Evolutionary conservation across 1,140 invertebrate species (phyloP), one percentile per base, ranked within the genome.

Genomic region (Colletes latitarsis): DNA sequence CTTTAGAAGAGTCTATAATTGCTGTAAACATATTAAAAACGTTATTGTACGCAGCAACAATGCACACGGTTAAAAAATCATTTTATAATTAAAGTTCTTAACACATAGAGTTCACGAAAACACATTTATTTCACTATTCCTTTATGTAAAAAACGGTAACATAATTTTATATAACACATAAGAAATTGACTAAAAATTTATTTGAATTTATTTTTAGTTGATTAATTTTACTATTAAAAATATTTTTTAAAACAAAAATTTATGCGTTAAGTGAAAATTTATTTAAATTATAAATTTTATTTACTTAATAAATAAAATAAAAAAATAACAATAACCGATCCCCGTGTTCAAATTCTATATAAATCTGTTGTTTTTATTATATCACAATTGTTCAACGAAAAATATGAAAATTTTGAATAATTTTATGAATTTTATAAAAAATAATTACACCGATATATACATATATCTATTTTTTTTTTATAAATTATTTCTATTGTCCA

Each of bases 401-500:
- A 73, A 73, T 64, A 4, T 71, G 71, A 57, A 49, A 66, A 64
- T 46, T 19, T 6, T 71, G 71, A 57, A 49, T 66, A 64, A 55
- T 19, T 6, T 5, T 69, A 69, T 73, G 77, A 60, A 43, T 43
- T 41, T 64, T 79, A 79, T 43, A 30, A 73, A 30, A 43, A 73
- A 8, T 66, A 73, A 79, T 30, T 73, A 63, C 9, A 77, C 14
- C 57, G 14, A 60, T 77, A 21, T 77, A 66, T 79, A 30, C 17
- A 73, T 64, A 73, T 57, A 41, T 73, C 49, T 66, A 52, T 79
- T 79, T 64, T 89, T 76, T 89, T 89, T 87, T 89, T 84, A 89
- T 88, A 88, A 90, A 86, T 84, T 89, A 89, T 88, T 89, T 88
- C 87, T 89, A 87, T 87, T 88, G 80, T 85, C 83, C 78, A 86